phyloP scores from a whole-genome alignment of 2,888 invertebrate species.

The Atethmia centrago region DNA sequence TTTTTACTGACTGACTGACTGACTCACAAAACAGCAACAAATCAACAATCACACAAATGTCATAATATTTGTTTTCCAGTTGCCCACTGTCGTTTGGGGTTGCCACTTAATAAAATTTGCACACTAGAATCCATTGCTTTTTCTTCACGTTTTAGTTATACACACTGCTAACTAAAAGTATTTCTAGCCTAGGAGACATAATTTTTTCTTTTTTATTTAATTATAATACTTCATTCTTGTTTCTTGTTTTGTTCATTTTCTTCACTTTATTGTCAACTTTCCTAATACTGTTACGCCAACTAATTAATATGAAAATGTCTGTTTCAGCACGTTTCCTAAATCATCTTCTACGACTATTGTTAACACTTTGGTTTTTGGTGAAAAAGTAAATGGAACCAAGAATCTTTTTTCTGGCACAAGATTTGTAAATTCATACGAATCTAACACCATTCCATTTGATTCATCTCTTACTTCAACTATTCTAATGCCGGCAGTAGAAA shows the following conservation, averaged over 20 bases:
- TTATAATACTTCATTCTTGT: conserved; percentile 43
- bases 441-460: conserved; percentile 91
- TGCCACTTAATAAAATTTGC: conserved; percentile 67
- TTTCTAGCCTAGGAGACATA: conserved; percentile 50
- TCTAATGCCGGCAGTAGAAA: conserved; percentile 91
- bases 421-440: conserved; percentile 92
- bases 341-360: conserved; percentile 93
- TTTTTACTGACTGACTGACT: conserved; percentile 16
- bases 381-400: conserved; percentile 89
- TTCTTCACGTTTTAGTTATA: conserved; percentile 39
- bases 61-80: conserved; percentile 64
- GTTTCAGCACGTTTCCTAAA: conserved; percentile 92
- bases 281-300: conserved; percentile 63
- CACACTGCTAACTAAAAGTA: conserved; percentile 36
- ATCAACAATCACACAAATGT: conserved; percentile 52
- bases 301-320: conserved; percentile 89
- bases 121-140: conserved; percentile 36
- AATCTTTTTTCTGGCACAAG: conserved; percentile 90
- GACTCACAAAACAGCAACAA: too few relatives aligned
- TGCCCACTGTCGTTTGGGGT: conserved; percentile 67
- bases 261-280: conserved; percentile 84
- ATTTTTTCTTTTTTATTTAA: conserved; percentile 38
- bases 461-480: conserved; percentile 92
- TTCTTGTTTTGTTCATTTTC: conserved; percentile 55
- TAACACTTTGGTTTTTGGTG: conserved; percentile 86